These are phyloP conservation scores for Lottia gigantea DNA, from an alignment of 2,888 invertebrate genomes.

Conservation along the genomic window DNA sequence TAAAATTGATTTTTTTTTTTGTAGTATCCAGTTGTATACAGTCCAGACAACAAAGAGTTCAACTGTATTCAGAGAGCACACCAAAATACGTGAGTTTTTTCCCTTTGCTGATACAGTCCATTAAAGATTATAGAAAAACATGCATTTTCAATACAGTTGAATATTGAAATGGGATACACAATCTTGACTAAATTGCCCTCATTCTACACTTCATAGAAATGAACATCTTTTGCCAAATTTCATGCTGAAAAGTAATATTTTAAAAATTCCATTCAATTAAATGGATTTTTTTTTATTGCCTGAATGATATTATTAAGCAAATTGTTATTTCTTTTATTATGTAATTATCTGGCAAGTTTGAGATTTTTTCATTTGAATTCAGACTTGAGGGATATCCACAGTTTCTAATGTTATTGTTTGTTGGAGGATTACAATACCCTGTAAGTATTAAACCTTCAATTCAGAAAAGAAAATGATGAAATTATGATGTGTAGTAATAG, in stretches of 20 bases:
- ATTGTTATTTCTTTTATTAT: background rate
- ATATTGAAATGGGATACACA: too few species aligned
- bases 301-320: background rate
- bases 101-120: too few species aligned
- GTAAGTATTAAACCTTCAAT: constrained; percentile 44
- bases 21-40: constrained; percentile 70
- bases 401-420: constrained; percentile 66
- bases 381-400: constrained; percentile 58
- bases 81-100: constrained; percentile 68
- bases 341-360: background rate
- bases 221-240: too few species aligned
- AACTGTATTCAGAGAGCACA: constrained; percentile 71
- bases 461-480: too few species aligned
- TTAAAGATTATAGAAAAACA: too few species aligned
- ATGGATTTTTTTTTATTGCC: too few species aligned
- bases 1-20: constrained; percentile 25
- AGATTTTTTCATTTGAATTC: constrained; percentile 31
- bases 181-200: too few species aligned
- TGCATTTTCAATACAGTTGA: too few species aligned
- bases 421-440: constrained; percentile 70
- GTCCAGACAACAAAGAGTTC: constrained; percentile 65
- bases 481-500: too few species aligned
- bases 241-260: too few species aligned
- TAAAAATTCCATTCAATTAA: too few species aligned
- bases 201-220: too few species aligned